A percentile compares a stretch with the other conserved stretches of the same genome.
These are phyloP conservation scores for Tympanuchus pallidicinctus DNA, from an alignment of 2,113 vertebrate species.

Conservation along the genomic window DNA sequence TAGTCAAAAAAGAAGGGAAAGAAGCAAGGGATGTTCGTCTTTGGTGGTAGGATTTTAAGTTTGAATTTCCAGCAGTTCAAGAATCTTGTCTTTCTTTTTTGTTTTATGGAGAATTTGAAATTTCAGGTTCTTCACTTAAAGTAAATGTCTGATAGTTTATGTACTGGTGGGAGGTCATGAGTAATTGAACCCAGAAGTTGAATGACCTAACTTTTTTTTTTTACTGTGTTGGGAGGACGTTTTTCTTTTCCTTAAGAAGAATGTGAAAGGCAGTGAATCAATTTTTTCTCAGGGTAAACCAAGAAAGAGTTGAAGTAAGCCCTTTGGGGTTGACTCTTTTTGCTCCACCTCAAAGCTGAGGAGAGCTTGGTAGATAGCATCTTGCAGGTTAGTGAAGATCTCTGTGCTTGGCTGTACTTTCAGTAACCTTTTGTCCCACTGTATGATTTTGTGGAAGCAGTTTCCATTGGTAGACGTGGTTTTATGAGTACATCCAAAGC, in stretches of 20 bases:
- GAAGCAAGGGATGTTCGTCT: background rate
- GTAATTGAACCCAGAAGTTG: background rate
- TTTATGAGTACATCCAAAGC: background rate
- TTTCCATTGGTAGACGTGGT: background rate
- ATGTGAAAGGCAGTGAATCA: background rate
- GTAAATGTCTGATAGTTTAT: background rate
- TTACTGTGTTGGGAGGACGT: background rate
- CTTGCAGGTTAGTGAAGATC: background rate
- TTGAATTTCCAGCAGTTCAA: background rate
- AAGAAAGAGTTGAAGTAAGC: conserved; percentile 3
- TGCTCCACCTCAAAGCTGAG: background rate
- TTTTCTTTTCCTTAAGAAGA: background rate
- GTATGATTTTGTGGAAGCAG: background rate
- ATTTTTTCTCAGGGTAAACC: background rate
- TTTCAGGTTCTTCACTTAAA: background rate
- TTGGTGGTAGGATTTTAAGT: background rate
- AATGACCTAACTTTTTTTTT: background rate
- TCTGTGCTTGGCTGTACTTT: background rate
- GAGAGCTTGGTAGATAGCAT: background rate
- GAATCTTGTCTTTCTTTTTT: background rate
- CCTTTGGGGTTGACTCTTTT: background rate
- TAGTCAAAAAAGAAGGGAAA: background rate
- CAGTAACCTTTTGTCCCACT: background rate
- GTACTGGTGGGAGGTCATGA: background rate
- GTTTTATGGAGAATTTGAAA: background rate